Evolutionary conservation across 2,797 vertebrate genomes (phyloP), one percentile per base, ranked within the genome.

Genomic region (Hephaestus fuliginosus): DNA sequence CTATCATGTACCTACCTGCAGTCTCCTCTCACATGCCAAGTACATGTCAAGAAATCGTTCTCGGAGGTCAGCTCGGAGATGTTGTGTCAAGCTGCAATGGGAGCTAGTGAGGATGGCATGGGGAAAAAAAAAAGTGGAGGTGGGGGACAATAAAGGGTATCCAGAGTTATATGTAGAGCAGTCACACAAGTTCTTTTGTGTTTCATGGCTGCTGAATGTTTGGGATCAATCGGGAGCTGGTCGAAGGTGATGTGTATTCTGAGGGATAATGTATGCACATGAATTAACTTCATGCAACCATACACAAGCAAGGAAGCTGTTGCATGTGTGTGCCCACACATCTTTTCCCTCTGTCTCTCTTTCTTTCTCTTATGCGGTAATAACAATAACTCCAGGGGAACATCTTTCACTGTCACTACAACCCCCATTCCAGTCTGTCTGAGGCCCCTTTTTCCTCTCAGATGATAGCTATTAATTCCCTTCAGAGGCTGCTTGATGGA

Each of bases 381-480:
- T 87, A 92, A 92, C 88, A 93, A 91, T 86, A 94, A 94, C 85
- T 93, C 76, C 57, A 83, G 85, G 89, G 88, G 81, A 86, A 91
- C 86, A 93, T 91, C 83, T 94, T 86, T 94, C 91, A 90, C 91
- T 93, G 93, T 92, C 88, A 89, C 86, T 71, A 82, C 87, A 90
- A 78, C 82, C 87, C 81, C 86, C 78, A 74, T 87, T 80, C 78
- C 89, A 78, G 87, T 90, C 91, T 89, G 87, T 92, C 88, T 89
- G 79, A 71, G 73, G 84, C 80, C 81, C 71, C 89, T 66, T 87
- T 85, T 88, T 72, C 78, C 89, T 92, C 88, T 92, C 88, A 92
- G 89, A 93, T 95, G 91, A 88, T 92, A 86, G 88, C 90, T 95
- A 94, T 96, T 95, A 95, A 96, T 95, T 94, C 89, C 89, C 91